Conservation (phyloP, 1,140 invertebrate genomes). For the Parasteatoda tepidariorum region DNA sequence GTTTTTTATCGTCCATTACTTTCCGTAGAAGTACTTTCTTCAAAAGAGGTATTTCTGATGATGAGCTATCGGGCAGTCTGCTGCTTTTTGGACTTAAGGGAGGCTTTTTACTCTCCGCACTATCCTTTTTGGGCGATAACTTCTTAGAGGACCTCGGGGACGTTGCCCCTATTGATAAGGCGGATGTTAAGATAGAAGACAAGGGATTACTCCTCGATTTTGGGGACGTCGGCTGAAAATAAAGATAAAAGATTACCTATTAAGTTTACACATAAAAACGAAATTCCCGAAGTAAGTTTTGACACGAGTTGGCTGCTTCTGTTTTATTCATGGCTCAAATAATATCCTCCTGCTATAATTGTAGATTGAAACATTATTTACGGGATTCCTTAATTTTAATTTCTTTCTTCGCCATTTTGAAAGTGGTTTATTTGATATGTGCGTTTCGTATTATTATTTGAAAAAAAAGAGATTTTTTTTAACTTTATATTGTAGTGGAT, state of each 20-base stretch:
- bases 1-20: conserved; percentile 59
- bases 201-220: conserved; percentile 33
- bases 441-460: too few relatives aligned
- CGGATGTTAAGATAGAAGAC: conserved; percentile 12
- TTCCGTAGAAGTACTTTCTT: conserved; percentile 57
- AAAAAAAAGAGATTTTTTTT: too few relatives aligned
- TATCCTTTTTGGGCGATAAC: conserved; percentile 31
- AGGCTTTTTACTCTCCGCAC: neutral
- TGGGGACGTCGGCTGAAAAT: conserved; percentile 15
- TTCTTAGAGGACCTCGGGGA: conserved; percentile 15
- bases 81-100: neutral
- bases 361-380: too few relatives aligned
- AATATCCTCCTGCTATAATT: too few relatives aligned
- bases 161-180: neutral
- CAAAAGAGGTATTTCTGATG: conserved; percentile 43
- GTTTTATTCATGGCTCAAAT: too few relatives aligned
- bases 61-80: neutral
- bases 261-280: neutral
- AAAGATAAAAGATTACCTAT: neutral
- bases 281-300: too few relatives aligned
- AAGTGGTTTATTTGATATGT: too few relatives aligned
- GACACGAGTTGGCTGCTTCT: too few relatives aligned
- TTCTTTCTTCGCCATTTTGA: too few relatives aligned
- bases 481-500: too few relatives aligned
- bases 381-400: too few relatives aligned